Evolutionary conservation across 1,140 invertebrate species (phyloP).

Genomic region (Drosophila truncata): DNA sequence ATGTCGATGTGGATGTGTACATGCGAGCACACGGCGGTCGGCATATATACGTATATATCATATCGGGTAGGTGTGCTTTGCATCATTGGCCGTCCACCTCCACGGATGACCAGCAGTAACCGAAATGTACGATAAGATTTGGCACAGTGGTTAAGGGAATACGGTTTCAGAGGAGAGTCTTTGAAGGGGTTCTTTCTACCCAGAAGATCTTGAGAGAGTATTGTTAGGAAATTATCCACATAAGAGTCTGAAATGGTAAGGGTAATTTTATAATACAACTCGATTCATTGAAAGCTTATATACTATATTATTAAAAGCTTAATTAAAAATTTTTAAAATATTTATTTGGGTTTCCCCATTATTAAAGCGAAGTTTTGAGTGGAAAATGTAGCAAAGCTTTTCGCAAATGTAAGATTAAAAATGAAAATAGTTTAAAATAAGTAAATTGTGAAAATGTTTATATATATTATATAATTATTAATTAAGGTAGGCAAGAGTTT

Average conservation of each 20-base stretch:
- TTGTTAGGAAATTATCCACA: background rate
- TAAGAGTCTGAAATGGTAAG: background rate
- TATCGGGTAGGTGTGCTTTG: conserved; percentile 52
- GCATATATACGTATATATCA: conserved; percentile 35
- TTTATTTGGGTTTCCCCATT: too few species aligned
- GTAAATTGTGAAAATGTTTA: too few species aligned
- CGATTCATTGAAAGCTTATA: too few species aligned
- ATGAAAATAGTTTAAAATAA: too few species aligned
- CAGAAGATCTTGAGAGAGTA: background rate
- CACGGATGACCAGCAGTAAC: conserved; percentile 56
- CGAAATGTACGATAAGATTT: conserved; percentile 59
- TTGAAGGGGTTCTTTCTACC: too few species aligned
- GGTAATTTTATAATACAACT: background rate
- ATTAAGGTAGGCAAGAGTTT: too few species aligned
- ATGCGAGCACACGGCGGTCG: conserved; percentile 22
- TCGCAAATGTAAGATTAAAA: too few species aligned
- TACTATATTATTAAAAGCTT: too few species aligned
- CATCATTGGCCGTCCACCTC: conserved; percentile 64
- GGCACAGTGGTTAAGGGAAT: conserved; percentile 32
- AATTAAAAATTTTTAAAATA: too few species aligned
- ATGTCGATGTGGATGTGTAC: conserved; percentile 24
- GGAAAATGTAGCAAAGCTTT: too few species aligned
- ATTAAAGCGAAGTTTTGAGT: too few species aligned
- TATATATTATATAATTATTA: too few species aligned
- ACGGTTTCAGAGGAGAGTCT: background rate